These are phyloP conservation scores for Sebastes baramenuke DNA, from an alignment of 2,797 vertebrate species.

Conservation along the genomic window DNA sequence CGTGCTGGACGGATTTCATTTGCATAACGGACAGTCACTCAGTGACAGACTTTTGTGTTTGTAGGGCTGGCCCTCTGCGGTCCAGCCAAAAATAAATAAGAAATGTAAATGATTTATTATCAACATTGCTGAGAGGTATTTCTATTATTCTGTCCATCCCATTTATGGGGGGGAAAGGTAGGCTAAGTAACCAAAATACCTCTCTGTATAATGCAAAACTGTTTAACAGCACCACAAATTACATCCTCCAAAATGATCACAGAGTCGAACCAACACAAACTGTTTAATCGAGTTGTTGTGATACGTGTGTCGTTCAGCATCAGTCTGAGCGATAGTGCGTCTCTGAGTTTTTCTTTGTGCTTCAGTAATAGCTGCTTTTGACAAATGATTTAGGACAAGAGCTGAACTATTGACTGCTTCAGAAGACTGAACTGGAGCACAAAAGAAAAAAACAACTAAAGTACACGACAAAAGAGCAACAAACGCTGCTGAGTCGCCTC, in stretches of 20 bases:
- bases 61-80: too few species aligned
- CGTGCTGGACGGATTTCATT: too few species aligned
- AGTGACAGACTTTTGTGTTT: too few species aligned
- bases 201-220: neutral
- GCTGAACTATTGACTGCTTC: conserved; percentile 28
- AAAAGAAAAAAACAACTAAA: neutral
- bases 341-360: neutral
- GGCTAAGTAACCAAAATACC: neutral
- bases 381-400: conserved; percentile 31
- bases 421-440: conserved; percentile 4
- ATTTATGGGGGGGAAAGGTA: neutral
- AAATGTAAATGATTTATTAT: neutral
- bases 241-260: neutral
- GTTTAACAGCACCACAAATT: neutral
- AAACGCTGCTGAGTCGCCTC: conserved; percentile 17
- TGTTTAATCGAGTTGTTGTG: neutral
- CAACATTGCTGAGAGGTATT: neutral
- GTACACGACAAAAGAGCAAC: conserved; percentile 1
- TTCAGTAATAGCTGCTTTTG: conserved; percentile 32
- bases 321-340: neutral
- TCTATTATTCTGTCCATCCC: neutral
- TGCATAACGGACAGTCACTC: too few species aligned
- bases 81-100: neutral
- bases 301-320: neutral
- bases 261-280: neutral